Conservation (phyloP, 2,113 vertebrate genomes). For the Hemicordylus capensis region DNA sequence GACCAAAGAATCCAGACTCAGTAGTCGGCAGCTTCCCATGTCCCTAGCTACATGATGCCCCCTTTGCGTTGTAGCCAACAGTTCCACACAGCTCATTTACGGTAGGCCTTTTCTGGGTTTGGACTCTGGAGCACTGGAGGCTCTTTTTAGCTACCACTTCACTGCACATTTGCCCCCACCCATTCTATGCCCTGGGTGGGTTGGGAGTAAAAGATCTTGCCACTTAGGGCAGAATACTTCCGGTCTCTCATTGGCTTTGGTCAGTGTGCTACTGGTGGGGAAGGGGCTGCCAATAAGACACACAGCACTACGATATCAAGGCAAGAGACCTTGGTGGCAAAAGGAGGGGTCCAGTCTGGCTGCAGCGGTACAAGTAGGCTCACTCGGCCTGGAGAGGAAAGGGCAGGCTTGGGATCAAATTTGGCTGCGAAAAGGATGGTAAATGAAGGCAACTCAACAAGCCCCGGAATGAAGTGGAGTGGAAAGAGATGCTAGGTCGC, state of each 20-base stretch:
- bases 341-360: neutral
- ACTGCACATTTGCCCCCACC: neutral
- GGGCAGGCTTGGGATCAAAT: neutral
- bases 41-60: no score
- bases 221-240: neutral
- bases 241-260: neutral
- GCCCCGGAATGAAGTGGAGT: neutral
- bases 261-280: neutral
- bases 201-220: no score
- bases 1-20: no score
- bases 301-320: neutral
- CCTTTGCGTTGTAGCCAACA: neutral
- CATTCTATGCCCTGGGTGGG: neutral
- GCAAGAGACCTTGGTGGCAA: neutral
- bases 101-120: neutral
- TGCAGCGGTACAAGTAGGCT: neutral
- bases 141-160: neutral
- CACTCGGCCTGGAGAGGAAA: no score
- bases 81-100: neutral
- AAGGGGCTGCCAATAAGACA: no score
- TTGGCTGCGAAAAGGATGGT: neutral
- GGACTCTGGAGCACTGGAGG: neutral
- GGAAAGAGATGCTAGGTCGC: no score
- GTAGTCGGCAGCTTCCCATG: no score
- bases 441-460: neutral